These are phyloP conservation scores for Platypus cylindrus DNA, from an alignment of 2,888 invertebrate species.

Conservation along the genomic window DNA sequence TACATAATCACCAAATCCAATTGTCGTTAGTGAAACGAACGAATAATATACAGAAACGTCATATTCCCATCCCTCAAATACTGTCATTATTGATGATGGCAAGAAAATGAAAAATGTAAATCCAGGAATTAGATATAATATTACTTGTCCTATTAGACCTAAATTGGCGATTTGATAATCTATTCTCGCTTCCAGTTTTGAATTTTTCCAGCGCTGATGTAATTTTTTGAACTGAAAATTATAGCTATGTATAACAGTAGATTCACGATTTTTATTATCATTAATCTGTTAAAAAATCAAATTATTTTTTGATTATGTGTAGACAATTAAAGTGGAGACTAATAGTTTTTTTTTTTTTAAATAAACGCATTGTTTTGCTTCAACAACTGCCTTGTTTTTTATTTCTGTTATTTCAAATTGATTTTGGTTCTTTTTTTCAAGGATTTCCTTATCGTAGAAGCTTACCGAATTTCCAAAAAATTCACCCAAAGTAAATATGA, in stretches of 20 bases:
- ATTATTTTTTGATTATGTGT: no score
- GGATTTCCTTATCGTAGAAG: no score
- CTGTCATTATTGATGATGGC: conserved; percentile 71
- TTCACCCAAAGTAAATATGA: conserved; percentile 70
- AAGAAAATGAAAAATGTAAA: conserved; percentile 76
- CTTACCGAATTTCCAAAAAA: conserved; percentile 70
- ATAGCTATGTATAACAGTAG: conserved; percentile 20
- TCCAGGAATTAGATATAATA: conserved; percentile 79
- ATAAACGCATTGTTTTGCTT: no score
- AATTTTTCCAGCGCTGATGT: conserved; percentile 67
- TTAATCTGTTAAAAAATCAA: no score
- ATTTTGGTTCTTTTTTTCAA: no score
- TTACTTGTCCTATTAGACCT: conserved; percentile 65
- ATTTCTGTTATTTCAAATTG: no score
- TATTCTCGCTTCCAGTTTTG: conserved; percentile 40
- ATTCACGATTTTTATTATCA: no score
- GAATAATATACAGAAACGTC: conserved; percentile 76
- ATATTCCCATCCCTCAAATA: conserved; percentile 79
- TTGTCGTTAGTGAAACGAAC: conserved; percentile 76
- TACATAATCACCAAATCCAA: conserved; percentile 88
- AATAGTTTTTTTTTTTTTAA: no score
- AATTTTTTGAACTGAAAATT: conserved; percentile 61
- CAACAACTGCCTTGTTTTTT: no score
- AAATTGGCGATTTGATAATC: conserved; percentile 51
- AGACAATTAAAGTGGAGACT: no score